Conservation (phyloP, 2,113 vertebrate species). For the Poeciliopsis prolifica region DNA sequence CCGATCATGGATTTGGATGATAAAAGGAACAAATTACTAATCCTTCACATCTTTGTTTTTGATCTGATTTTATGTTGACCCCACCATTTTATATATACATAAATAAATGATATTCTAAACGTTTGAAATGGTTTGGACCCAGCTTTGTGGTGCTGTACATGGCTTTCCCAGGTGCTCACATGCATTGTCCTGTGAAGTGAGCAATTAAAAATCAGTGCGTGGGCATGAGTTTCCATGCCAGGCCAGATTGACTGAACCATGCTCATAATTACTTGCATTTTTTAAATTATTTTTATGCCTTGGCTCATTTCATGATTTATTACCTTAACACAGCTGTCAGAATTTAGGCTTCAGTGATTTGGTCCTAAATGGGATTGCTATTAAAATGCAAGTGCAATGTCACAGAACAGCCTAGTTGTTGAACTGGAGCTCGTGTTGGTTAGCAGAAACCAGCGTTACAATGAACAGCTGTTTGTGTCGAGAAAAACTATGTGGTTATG, state of each 20-base stretch:
- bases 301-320: constrained; percentile 63
- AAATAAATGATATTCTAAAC: neutral
- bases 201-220: constrained; percentile 35
- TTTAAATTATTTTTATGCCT: constrained; percentile 22
- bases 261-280: constrained; percentile 59
- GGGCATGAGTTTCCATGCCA: constrained; percentile 22
- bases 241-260: constrained; percentile 39
- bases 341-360: constrained; percentile 51
- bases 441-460: constrained; percentile 16
- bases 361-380: constrained; percentile 57
- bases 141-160: neutral
- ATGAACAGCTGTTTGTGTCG: constrained; percentile 33
- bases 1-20: no score
- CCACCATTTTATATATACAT: neutral
- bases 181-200: constrained; percentile 31
- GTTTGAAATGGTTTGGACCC: neutral
- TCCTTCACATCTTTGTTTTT: neutral
- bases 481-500: constrained; percentile 40
- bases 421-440: constrained; percentile 6
- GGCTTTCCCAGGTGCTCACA: constrained; percentile 11
- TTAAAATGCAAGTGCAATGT: constrained; percentile 51
- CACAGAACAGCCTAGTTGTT: constrained; percentile 16
- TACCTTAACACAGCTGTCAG: constrained; percentile 63
- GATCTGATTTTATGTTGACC: neutral
- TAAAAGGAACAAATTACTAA: neutral